Evolutionary conservation across 1,140 invertebrate genomes (phyloP), one percentile per base, ranked within the genome.

Genomic region (Macrocentrus cingulum): DNA sequence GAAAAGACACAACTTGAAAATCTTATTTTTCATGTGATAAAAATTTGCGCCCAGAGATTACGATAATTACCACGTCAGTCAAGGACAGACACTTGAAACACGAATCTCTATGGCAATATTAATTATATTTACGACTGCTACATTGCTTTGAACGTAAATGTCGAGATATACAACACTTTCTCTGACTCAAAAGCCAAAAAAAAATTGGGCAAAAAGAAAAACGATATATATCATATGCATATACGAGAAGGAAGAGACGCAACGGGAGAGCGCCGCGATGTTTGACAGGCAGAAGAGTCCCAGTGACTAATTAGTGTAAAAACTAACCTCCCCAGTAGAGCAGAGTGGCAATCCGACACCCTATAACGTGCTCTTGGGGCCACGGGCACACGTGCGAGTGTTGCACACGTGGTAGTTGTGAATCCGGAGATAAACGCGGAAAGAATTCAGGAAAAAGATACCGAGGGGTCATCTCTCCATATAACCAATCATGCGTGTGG

Each of bases 221-320:
- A 36, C 16, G 41, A 42, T 13, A 52, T 59, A n/a, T 13, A 1
- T 20, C 32, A 41, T 51, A 25, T 62, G 66, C 61, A 49, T 64
- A n/a, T n/a, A n/a, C n/a, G 61, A 73, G 37, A 41, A 71, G 67
- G 53, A 65, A 66, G 61, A 60, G 50, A 45, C 66, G 57, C 70
- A 54, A 67, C 65, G 58, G 70, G 69, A 68, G 64, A 63, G 66
- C 63, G 69, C 64, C 61, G 63, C 64, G 57, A 72, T 76, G 74
- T 77, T 78, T 79, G 77, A 77, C 76, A 78, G 71, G 32, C 59
- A 61, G 60, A 66, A 75, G 71, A 78, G 69, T 56, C 60, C 62
- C 70, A 69, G 68, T 77, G 76, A 79, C 75, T 80, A 80, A 78
- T 80, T 78, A 77, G 70, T 67, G 62, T 75, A 75, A 76, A 78